Evolutionary conservation across 2,797 vertebrate genomes (phyloP), one percentile per base, ranked within the genome.

Genomic region (Pseudotriccus pelzelni): DNA sequence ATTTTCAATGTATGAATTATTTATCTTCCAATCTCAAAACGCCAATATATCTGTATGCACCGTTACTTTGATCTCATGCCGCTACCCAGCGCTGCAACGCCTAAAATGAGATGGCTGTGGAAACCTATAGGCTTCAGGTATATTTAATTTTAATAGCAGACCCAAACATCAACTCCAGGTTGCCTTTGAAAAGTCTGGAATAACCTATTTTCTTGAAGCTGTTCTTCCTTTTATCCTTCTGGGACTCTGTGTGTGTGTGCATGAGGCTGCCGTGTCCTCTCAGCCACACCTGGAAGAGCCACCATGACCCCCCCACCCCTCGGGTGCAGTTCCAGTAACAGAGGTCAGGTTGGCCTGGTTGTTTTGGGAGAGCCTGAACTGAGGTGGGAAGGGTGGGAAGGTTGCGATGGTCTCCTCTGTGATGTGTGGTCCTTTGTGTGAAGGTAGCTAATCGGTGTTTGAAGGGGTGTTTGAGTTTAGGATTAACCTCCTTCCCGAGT

Each of bases 1-100:
- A 49, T 96, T 89, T 94, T 78, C 90, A 37, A 13, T 24, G 58
- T 44, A 79, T 88, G 74, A 89, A 89, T 90, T 74, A 89, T 87
- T 84, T 92, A 88, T 93, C 87, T 64, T 55, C 89, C 77, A 66
- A 93, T 93, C 90, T 96, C 84, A 62, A 91, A 96, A 93, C 58
- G 15, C 96, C 78, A 58, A 63, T 50, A 39, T 46, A 63, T 68
- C 24, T 20, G 69, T 88, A 75, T 58, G 92, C 66, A 39, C 64
- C 41, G 46, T 46, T 11, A 7, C 72, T 81, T 60, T 58, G 55
- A 81, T 87, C 82, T 91, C 27, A 39, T 7, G 50, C 59, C 0
- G 6, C 84, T 93, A 43, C 83, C 55, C 94, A 56, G 84, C 41
- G 3, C 74, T 59, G 87, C 63, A 56, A 10, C 0, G 60, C 79